Evolutionary conservation across 2,797 vertebrate genomes (phyloP).

Genomic region (Mycteria americana): DNA sequence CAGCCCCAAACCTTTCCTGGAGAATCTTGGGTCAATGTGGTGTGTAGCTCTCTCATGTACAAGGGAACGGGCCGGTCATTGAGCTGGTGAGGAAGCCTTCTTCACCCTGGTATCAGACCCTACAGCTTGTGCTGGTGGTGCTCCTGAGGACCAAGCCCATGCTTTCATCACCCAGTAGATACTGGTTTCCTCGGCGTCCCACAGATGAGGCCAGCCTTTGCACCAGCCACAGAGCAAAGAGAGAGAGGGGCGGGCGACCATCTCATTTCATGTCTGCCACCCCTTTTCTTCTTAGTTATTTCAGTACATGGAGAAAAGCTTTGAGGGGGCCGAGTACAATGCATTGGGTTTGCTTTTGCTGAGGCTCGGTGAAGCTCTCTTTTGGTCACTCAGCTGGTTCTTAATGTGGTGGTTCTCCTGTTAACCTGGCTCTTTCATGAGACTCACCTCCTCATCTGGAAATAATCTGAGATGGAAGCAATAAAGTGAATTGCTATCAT

Average conservation of each 20-base stretch:
- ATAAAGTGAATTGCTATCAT: neutral
- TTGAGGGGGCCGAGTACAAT: neutral
- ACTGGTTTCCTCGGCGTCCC: neutral
- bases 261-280: neutral
- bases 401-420: neutral
- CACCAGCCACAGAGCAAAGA: neutral
- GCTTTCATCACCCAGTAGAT: neutral
- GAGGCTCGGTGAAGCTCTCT: neutral
- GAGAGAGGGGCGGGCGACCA: neutral
- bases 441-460: neutral
- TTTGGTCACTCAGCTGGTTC: neutral
- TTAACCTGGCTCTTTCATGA: neutral
- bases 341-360: neutral
- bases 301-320: neutral
- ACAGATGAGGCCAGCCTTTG: neutral
- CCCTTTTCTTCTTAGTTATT: neutral
- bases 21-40: neutral
- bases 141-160: neutral
- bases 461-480: neutral
- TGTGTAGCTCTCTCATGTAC: accelerated
- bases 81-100: neutral
- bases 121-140: neutral
- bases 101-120: neutral
- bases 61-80: neutral
- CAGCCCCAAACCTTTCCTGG: neutral